Conservation (phyloP, 2,113 vertebrate species). For the Mastomys coucha region DNA sequence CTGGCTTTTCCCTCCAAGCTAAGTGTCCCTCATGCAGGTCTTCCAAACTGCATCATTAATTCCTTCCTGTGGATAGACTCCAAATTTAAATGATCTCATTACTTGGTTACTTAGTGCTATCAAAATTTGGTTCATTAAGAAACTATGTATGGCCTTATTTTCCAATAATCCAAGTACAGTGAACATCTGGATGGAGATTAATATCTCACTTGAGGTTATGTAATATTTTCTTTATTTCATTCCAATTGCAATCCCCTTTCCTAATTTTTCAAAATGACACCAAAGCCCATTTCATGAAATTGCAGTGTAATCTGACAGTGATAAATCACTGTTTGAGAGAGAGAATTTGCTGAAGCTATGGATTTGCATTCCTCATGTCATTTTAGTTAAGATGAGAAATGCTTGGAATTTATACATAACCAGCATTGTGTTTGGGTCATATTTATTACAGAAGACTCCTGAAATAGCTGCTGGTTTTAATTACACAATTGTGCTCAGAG, state of each 20-base stretch:
- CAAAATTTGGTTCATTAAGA: constrained; percentile 65
- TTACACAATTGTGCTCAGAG: constrained; percentile 68
- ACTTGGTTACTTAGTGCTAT: constrained; percentile 52
- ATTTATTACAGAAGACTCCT: constrained; percentile 64
- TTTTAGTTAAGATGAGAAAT: constrained; percentile 80
- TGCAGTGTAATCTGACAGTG: constrained; percentile 69
- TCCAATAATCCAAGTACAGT: constrained; percentile 62
- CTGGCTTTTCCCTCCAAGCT: neutral
- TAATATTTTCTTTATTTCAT: constrained; percentile 81
- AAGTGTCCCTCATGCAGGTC: neutral
- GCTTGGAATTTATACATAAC: constrained; percentile 73
- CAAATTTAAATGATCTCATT: constrained; percentile 70
- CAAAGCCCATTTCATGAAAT: constrained; percentile 77
- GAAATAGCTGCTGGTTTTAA: constrained; percentile 71
- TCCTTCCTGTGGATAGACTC: neutral
- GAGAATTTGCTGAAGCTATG: constrained; percentile 75
- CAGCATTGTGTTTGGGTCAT: constrained; percentile 57
- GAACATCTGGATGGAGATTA: constrained; percentile 75
- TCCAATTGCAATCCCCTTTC: constrained; percentile 59
- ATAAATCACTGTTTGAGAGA: constrained; percentile 74
- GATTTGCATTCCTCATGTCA: constrained; percentile 71
- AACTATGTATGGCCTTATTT: constrained; percentile 61
- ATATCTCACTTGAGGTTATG: constrained; percentile 74
- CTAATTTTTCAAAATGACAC: constrained; percentile 81
- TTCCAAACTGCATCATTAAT: constrained; percentile 41